These are phyloP conservation scores for Syrphus vitripennis DNA, from an alignment of 2,888 invertebrate species.

Conservation along the genomic window DNA sequence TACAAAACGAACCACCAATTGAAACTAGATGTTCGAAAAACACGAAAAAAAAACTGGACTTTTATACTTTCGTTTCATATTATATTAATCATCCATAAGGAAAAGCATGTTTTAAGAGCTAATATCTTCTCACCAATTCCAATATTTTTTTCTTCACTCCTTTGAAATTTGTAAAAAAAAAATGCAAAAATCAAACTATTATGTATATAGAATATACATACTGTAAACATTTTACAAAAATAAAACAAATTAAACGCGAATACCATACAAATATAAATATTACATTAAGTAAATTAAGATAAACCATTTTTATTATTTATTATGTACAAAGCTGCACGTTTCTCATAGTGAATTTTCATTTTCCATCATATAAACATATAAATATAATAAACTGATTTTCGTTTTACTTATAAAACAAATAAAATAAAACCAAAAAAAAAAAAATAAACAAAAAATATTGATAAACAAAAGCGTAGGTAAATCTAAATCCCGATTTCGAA, in stretches of 20 bases:
- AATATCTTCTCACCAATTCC: not conserved
- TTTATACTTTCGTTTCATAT: not conserved
- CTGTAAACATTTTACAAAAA: not conserved
- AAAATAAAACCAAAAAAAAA: not conserved
- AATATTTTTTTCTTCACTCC: not conserved
- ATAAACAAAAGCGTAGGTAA: constrained; percentile 67
- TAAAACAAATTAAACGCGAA: constrained; percentile 5
- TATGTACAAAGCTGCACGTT: constrained; percentile 33
- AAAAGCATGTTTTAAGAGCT: not conserved
- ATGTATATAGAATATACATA: constrained; percentile 7
- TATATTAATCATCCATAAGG: not conserved
- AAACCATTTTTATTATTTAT: constrained; percentile 3
- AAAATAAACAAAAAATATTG: not conserved
- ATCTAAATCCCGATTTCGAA: constrained; percentile 67
- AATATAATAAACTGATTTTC: constrained; percentile 6
- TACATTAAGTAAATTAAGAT: not conserved
- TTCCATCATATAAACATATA: not conserved
- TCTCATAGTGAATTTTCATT: constrained; percentile 33
- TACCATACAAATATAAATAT: not conserved
- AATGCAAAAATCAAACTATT: not conserved
- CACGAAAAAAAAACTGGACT: not conserved
- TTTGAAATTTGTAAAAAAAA: not conserved
- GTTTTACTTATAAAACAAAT: not conserved
- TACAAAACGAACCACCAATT: not conserved
- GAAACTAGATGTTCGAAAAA: not conserved